Evolutionary conservation across 2,888 invertebrate species (phyloP).

Genomic region (Leptopilina drosophilae): DNA sequence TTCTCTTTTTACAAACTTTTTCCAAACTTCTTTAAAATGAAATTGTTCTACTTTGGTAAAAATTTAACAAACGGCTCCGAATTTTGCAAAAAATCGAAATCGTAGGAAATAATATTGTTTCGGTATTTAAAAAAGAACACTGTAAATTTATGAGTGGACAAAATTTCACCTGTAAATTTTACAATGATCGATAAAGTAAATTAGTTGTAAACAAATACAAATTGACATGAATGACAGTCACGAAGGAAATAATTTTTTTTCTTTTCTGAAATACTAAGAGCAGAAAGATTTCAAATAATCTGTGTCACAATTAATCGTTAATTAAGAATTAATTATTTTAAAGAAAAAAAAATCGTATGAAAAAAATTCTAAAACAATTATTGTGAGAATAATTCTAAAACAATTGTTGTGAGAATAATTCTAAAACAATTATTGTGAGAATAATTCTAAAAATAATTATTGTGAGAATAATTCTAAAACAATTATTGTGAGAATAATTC

Average conservation of each 20-base stretch:
- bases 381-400: no score
- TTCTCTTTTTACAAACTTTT: neutral
- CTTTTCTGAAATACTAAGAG: neutral
- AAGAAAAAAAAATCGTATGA: no score
- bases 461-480: no score
- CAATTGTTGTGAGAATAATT: no score
- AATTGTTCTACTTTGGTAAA: neutral
- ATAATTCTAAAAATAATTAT: no score
- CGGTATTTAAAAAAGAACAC: neutral
- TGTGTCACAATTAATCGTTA: neutral
- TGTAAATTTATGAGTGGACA: neutral
- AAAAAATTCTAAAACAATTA: no score
- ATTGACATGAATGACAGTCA: neutral
- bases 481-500: no score
- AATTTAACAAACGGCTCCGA: neutral
- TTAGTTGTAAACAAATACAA: neutral
- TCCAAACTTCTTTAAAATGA: neutral
- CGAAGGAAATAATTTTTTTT: neutral
- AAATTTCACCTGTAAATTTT: conserved; percentile 3
- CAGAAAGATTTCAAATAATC: neutral
- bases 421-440: no score
- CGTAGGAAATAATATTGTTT: neutral
- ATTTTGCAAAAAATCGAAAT: neutral
- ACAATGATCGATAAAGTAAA: neutral
- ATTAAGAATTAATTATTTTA: no score